Percentiles rank a stretch among this genome's conserved stretches.
Conservation (phyloP, 2,113 vertebrate genomes). For the Festucalex cinctus region DNA sequence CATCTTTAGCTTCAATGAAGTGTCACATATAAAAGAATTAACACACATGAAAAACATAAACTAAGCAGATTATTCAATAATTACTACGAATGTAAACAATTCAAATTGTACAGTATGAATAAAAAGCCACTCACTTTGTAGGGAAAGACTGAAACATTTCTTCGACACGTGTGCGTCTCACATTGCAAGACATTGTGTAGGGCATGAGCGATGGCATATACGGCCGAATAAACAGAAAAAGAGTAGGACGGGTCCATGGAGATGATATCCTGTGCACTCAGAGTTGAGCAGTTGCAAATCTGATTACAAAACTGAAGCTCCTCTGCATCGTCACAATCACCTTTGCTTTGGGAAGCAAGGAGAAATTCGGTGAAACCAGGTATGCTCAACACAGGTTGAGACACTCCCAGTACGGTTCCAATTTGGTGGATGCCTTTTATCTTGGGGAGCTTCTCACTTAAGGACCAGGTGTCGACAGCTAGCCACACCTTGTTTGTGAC, state of each 20-base stretch:
- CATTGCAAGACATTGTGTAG: slow-evolving; percentile 78
- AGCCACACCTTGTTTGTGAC: slow-evolving; percentile 80
- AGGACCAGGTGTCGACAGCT: slow-evolving; percentile 74
- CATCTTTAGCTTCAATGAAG: too few species aligned
- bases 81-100: neutral
- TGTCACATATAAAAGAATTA: neutral
- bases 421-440: slow-evolving; percentile 65
- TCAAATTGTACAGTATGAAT: neutral
- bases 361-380: slow-evolving; percentile 66
- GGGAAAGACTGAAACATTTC: slow-evolving; percentile 55
- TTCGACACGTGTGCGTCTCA: slow-evolving; percentile 52
- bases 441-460: slow-evolving; percentile 53
- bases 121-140: slow-evolving; percentile 1
- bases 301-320: slow-evolving; percentile 56
- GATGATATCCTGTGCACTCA: slow-evolving; percentile 8
- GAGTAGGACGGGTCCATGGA: slow-evolving; percentile 33
- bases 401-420: slow-evolving; percentile 75
- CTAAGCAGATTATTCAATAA: neutral
- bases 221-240: slow-evolving; percentile 70
- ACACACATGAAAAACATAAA: neutral
- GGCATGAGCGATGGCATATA: slow-evolving; percentile 74
- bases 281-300: slow-evolving; percentile 47
- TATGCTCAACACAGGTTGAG: slow-evolving; percentile 45
- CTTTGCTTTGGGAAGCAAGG: slow-evolving; percentile 13
- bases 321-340: accelerated